Percentiles rank a stretch among this genome's conserved stretches.
These are phyloP conservation scores for Drosophila meridiana DNA, from an alignment of 2,888 invertebrate species.

Conservation along the genomic window DNA sequence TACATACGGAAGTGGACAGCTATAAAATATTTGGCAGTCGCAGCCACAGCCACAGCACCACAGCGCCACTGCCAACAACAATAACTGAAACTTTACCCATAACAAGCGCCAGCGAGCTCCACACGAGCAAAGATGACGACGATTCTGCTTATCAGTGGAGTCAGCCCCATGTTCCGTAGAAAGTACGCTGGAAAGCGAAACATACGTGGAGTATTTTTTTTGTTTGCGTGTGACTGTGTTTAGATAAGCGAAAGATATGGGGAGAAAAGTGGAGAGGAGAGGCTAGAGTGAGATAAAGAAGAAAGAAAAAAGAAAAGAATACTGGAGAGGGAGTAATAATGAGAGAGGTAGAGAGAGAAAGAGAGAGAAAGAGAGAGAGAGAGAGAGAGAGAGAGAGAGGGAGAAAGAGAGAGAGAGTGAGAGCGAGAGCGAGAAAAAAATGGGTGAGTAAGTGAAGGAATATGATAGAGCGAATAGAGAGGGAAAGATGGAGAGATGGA, in stretches of 20 bases:
- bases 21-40: constrained; percentile 58
- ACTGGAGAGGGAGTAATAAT: background rate
- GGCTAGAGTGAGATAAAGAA: no score
- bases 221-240: constrained; percentile 13
- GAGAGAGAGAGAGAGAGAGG: background rate
- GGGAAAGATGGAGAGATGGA: background rate
- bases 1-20: constrained; percentile 61
- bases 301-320: background rate
- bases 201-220: background rate
- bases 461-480: background rate
- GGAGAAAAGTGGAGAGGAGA: background rate
- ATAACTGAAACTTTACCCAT: constrained; percentile 64
- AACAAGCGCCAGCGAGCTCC: constrained; percentile 51
- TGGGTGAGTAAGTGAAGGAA: no score
- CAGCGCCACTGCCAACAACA: constrained; percentile 22
- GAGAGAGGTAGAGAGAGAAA: background rate
- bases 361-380: background rate
- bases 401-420: background rate
- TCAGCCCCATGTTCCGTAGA: constrained; percentile 2
- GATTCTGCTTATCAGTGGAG: constrained; percentile 58
- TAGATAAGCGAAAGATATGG: background rate
- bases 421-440: background rate
- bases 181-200: constrained; percentile 47
- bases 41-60: constrained; percentile 7
- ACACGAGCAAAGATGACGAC: constrained; percentile 21